A percentile compares a stretch with the other conserved stretches of the same genome.
phyloP scores from a whole-genome alignment of 35 echinoderm and acorn worm genomes.

The Hemicentrotus pulcherrimus region DNA sequence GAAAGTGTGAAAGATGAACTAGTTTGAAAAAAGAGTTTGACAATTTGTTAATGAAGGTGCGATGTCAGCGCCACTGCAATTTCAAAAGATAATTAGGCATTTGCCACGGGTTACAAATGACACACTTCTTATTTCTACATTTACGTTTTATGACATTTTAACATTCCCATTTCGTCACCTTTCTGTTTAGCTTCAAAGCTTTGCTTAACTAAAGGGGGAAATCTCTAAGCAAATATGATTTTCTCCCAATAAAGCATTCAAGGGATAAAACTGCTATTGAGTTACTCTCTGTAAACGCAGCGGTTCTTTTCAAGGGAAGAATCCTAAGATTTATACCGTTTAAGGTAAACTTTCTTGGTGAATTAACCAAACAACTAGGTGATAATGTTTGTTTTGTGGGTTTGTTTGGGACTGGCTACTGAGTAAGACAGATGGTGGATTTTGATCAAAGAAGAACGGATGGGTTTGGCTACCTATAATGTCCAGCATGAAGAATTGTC shows the following conservation, averaged over 20 bases:
- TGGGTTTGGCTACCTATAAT: background rate
- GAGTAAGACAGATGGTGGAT: background rate
- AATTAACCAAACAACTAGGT: constrained; percentile 30
- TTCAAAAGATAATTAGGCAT: no score
- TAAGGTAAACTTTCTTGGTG: background rate
- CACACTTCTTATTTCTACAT: no score
- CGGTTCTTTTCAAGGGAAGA: background rate
- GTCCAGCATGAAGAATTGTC: background rate
- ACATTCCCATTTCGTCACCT: background rate
- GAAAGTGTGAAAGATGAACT: no score
- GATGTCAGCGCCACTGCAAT: no score
- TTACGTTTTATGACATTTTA: background rate
- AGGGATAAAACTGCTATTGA: background rate
- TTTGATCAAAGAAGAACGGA: background rate
- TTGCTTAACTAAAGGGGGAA: background rate
- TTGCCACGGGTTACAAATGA: no score
- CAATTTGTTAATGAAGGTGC: no score
- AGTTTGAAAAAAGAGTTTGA: no score
- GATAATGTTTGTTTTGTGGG: constrained; percentile 9
- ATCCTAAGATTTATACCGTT: constrained; percentile 11
- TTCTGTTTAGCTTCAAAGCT: background rate
- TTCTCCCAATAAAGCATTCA: background rate
- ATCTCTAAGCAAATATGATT: background rate
- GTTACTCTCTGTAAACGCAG: background rate
- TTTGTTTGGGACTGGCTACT: background rate